Conservation (phyloP, 2,797 vertebrate genomes). For the Lacerta viridis region DNA sequence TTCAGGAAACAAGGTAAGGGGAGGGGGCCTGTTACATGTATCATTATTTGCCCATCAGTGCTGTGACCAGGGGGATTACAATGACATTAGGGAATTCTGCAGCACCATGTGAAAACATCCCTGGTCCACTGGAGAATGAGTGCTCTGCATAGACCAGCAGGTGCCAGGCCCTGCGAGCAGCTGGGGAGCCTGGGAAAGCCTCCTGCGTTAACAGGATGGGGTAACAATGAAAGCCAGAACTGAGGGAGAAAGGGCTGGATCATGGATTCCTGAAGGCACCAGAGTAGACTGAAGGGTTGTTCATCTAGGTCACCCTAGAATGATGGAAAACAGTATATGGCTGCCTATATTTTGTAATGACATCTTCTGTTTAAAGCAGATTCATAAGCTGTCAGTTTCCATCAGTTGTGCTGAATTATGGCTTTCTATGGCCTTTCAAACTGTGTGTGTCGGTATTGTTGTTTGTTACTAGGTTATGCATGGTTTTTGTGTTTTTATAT, state of each 20-base stretch:
- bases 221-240: fast-evolving
- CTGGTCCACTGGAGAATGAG: neutral
- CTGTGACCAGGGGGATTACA: neutral
- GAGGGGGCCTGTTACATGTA: neutral
- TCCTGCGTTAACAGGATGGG: neutral
- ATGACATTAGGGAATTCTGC: neutral
- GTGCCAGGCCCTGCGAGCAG: neutral
- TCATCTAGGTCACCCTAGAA: too few relatives aligned
- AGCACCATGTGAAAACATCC: too few relatives aligned
- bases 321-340: neutral
- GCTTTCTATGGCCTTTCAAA: too few relatives aligned
- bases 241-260: constrained; percentile 56
- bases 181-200: neutral
- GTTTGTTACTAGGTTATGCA: too few relatives aligned
- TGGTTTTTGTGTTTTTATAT: too few relatives aligned
- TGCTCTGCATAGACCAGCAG: neutral
- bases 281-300: neutral
- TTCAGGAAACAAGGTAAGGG: constrained; percentile 29
- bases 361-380: neutral
- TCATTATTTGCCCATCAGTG: neutral
- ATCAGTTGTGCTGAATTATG: neutral
- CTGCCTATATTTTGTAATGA: neutral
- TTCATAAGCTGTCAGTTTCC: neutral
- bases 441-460: too few relatives aligned
- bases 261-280: neutral